Conservation (phyloP, 2,113 vertebrate genomes). For the Atractosteus spatula region DNA sequence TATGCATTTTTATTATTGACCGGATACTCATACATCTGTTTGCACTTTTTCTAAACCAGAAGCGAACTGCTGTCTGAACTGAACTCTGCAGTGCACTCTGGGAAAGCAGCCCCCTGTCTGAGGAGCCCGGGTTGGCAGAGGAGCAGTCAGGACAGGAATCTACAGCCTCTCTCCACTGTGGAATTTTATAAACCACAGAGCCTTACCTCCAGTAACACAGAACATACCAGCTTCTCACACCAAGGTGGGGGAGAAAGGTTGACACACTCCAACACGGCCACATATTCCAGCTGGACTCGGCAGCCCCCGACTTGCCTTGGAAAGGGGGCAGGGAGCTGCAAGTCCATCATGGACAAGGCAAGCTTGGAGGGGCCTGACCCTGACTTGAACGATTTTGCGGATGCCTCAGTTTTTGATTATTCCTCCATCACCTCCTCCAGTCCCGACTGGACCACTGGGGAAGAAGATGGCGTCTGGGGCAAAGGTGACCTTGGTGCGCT, state of each 20-base stretch:
- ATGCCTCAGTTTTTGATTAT: conserved; percentile 67
- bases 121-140: not conserved
- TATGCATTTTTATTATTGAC: no score
- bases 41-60: no score
- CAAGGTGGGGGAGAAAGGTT: not conserved
- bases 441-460: conserved; percentile 55
- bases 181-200: not conserved
- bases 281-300: not conserved
- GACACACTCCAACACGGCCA: not conserved
- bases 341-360: not conserved
- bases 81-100: not conserved
- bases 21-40: no score
- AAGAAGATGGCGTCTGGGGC: conserved; percentile 53
- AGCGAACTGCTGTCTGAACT: no score
- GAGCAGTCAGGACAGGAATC: no score
- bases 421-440: conserved; percentile 68
- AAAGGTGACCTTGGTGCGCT: conserved; percentile 34
- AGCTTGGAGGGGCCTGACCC: conserved; percentile 51
- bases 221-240: not conserved
- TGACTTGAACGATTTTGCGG: conserved; percentile 32
- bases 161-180: no score
- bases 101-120: not conserved
- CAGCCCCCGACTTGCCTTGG: conserved; percentile 42
- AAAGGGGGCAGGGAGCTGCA: conserved; percentile 26
- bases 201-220: not conserved